Evolutionary conservation across 2,113 vertebrate species (phyloP), one percentile per base, ranked within the genome.

Genomic region (Hepsetus odoe): DNA sequence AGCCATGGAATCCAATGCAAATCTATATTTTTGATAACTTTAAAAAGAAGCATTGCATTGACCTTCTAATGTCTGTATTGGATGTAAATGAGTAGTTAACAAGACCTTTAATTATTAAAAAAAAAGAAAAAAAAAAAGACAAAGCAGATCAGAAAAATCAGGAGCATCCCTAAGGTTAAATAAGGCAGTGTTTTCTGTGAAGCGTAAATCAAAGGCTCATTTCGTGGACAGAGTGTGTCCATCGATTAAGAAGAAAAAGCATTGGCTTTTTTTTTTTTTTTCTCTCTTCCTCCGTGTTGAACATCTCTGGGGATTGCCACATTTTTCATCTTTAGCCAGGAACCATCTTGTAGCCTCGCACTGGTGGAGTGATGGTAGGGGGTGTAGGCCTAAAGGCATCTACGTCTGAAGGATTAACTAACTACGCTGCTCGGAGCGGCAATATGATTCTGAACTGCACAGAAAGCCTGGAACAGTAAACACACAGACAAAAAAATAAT

Each of bases 21-120:
- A 90, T 90, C 89, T 67, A 90, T 89, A 84, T 77, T 88, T 89
- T 86, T 87, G 86, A 89, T 88, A 77, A 87, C 81, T 55, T 33
- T 79, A 74, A 81, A 81, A 76, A 69, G 86, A 73, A 84, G 85
- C 79, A 76, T 83, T 44, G 32, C 76, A 90, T 90, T 71, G 85
- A 90, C 84, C 62, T 32, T 67, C 83, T 88, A 88, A 90, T 90
- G 86, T 87, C 81, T 85, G 80, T 22, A 81, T 73, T 51, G 74
- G 81, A 90, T 88, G 85, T 86, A 85, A 89, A 89, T 81, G 73
- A 80, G 20, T 22, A 82, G 84, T 88, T 71, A 82, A 75, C 58
- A 38, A 35, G 24, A 12, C 56, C 53, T 35, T 83, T 72, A 79
- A 72, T 79, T 33, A n/a, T n/a, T n/a, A n/a, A 79, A 82, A 75